These are phyloP conservation scores for Lypha dubia DNA, from an alignment of 2,888 invertebrate species.

Conservation along the genomic window DNA sequence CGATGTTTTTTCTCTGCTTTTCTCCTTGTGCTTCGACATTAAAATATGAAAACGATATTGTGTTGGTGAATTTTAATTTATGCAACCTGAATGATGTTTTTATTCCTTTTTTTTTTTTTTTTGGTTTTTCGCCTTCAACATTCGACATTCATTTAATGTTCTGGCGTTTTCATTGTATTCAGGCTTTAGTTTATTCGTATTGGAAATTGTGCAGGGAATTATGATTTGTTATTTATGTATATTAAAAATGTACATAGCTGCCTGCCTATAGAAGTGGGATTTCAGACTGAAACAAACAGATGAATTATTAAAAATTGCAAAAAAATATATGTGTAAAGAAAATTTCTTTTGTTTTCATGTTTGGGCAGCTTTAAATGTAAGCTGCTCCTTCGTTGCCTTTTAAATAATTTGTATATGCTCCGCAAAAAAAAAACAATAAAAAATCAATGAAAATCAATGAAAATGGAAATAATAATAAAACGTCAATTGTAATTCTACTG, in stretches of 20 bases:
- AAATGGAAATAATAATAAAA: no score
- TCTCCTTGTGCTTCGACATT: no score
- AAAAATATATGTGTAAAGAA: not conserved
- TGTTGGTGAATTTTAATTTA: slow-evolving; percentile 28
- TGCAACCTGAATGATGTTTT: slow-evolving; percentile 32
- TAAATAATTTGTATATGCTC: no score
- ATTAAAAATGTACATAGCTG: not conserved
- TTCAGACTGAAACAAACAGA: not conserved
- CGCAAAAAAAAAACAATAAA: no score
- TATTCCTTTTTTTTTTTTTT: no score
- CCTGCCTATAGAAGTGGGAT: not conserved
- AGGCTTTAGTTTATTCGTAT: slow-evolving; percentile 17
- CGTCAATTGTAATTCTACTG: no score
- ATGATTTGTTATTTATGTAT: slow-evolving; percentile 22
- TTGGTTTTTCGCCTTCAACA: not conserved
- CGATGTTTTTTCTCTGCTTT: not conserved
- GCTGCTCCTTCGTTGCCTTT: not conserved
- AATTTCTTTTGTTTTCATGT: not conserved
- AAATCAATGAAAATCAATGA: no score
- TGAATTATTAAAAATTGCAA: slow-evolving; percentile 14
- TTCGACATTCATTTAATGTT: not conserved
- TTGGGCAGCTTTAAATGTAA: not conserved
- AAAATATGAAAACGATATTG: no score
- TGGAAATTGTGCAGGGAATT: slow-evolving; percentile 9
- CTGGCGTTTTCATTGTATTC: slow-evolving; percentile 18